These are phyloP conservation scores for Stratiomys singularior DNA, from an alignment of 2,888 invertebrate genomes.

Conservation along the genomic window DNA sequence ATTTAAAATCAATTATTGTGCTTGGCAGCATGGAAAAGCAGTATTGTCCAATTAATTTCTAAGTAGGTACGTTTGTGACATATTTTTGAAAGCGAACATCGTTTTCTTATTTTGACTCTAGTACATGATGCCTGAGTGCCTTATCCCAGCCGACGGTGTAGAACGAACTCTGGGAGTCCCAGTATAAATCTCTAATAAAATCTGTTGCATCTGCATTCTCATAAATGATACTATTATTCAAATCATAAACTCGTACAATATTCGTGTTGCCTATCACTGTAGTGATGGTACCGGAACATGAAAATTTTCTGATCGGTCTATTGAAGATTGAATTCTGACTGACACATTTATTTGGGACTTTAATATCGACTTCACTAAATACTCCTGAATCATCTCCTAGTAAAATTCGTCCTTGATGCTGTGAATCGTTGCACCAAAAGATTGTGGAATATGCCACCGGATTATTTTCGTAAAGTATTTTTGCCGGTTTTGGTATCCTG, in stretches of 20 bases:
- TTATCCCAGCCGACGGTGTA: slow-evolving; percentile 56
- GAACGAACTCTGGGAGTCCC: slow-evolving; percentile 52
- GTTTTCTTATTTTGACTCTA: too few relatives aligned
- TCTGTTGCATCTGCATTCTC: slow-evolving; percentile 54
- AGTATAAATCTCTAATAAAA: slow-evolving; percentile 56
- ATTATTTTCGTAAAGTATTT: slow-evolving; percentile 55
- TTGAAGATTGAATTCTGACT: slow-evolving; percentile 52
- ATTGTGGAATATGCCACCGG: slow-evolving; percentile 54
- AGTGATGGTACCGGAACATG: slow-evolving; percentile 49
- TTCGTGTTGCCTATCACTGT: slow-evolving; percentile 56
- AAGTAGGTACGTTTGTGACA: too few relatives aligned
- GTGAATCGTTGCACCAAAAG: slow-evolving; percentile 51
- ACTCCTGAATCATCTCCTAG: slow-evolving; percentile 56
- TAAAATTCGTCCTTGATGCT: slow-evolving; percentile 51
- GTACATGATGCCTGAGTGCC: slow-evolving; percentile 54
- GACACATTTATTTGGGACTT: slow-evolving; percentile 54
- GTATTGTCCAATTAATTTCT: too few relatives aligned
- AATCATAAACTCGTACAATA: slow-evolving; percentile 53
- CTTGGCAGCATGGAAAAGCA: too few relatives aligned
- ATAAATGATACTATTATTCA: slow-evolving; percentile 51
- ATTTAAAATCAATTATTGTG: too few relatives aligned
- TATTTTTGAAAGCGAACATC: too few relatives aligned
- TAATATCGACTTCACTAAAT: slow-evolving; percentile 53
- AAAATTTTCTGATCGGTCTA: slow-evolving; percentile 55
- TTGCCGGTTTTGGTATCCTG: slow-evolving; percentile 57